phyloP scores from a whole-genome alignment of 2,113 vertebrate genomes.

The Sorex fumeus region DNA sequence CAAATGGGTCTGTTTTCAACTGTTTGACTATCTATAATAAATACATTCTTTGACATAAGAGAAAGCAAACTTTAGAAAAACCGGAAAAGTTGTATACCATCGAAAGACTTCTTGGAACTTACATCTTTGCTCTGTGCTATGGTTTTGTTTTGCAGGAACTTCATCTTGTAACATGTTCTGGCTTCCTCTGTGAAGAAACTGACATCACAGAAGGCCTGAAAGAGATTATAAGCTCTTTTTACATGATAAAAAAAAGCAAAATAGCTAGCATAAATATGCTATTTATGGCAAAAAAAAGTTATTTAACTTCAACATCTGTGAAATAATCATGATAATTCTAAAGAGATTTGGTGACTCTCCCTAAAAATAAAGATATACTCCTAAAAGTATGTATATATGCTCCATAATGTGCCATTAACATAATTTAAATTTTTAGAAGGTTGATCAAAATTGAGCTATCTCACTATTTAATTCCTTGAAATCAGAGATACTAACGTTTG shows the following conservation, averaged over 20 bases:
- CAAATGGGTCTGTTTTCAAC: background rate
- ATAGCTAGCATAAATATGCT: background rate
- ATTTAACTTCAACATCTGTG: constrained; percentile 14
- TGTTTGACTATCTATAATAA: background rate
- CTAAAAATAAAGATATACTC: constrained; percentile 1
- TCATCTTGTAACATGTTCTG: constrained; percentile 54
- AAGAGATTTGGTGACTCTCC: background rate
- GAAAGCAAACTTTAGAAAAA: constrained; percentile 24
- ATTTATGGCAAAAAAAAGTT: background rate
- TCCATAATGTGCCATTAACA: constrained; percentile 20
- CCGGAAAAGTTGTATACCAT: background rate
- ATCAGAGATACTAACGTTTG: background rate
- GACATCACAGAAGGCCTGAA: constrained; percentile 54
- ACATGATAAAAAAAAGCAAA: background rate
- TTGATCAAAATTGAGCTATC: constrained; percentile 38
- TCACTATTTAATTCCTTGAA: constrained; percentile 5
- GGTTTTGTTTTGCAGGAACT: constrained; percentile 25
- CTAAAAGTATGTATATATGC: background rate
- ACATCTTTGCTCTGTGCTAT: constrained; percentile 59
- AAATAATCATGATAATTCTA: constrained; percentile 21
- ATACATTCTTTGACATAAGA: background rate
- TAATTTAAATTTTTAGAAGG: constrained; percentile 37
- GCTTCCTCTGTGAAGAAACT: constrained; percentile 53
- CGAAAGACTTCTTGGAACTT: constrained; percentile 44
- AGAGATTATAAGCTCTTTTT: constrained; percentile 44